phyloP scores from a whole-genome alignment of 2,113 vertebrate species.

The Piprites chloris region DNA sequence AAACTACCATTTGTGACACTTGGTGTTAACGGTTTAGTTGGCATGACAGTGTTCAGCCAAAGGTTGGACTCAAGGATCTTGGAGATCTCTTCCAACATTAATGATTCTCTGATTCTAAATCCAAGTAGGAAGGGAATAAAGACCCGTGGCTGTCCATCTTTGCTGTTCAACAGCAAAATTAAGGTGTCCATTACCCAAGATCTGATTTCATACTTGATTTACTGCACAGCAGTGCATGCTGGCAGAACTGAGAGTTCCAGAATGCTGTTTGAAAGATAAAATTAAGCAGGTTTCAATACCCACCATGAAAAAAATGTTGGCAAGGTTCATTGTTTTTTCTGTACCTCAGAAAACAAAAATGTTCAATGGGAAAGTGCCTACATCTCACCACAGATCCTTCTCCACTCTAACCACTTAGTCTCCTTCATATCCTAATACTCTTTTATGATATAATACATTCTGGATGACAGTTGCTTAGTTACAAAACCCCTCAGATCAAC shows the following conservation, averaged over 20 bases:
- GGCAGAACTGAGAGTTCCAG: not conserved
- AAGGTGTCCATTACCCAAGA: not conserved
- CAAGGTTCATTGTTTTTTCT: not conserved
- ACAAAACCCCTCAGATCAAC: slow-evolving; percentile 37
- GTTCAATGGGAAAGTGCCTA: not conserved
- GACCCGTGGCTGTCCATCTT: not conserved
- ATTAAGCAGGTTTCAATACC: not conserved
- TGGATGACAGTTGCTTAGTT: slow-evolving; percentile 56
- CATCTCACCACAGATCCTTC: not conserved
- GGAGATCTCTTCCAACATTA: not conserved
- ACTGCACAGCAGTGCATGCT: not conserved
- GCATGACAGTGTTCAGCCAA: accelerated
- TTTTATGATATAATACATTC: slow-evolving; percentile 40
- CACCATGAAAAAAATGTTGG: not conserved
- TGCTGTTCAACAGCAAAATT: not conserved
- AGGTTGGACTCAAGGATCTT: not conserved
- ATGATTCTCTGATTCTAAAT: not conserved
- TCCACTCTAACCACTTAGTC: not conserved
- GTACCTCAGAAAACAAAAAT: not conserved
- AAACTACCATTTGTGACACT: not conserved
- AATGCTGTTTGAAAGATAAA: not conserved
- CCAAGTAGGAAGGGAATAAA: not conserved
- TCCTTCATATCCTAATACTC: slow-evolving; percentile 20
- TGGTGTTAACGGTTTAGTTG: not conserved
- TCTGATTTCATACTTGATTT: not conserved